Percentiles rank a stretch among this genome's conserved stretches.
Conservation (phyloP, 1,140 invertebrate genomes). For the Caenorhabditis remanei region DNA sequence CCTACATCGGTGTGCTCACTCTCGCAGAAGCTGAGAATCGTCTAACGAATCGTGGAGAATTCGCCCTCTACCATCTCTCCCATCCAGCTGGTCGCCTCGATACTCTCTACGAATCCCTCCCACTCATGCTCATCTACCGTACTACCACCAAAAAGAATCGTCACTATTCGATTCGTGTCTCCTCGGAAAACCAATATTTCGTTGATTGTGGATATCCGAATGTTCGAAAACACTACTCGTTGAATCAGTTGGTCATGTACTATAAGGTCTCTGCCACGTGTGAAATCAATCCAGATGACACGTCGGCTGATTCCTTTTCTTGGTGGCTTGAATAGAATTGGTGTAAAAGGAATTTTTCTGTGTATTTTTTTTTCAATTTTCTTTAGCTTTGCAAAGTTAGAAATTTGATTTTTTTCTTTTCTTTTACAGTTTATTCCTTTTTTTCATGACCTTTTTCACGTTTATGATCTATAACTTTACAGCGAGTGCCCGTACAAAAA, state of each 20-base stretch:
- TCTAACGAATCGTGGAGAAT: constrained; percentile 22
- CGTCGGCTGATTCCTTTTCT: constrained; percentile 26
- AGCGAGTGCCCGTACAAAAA: no score
- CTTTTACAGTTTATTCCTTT: no score
- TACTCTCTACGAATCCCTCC: not conserved
- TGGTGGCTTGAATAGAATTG: constrained; percentile 34
- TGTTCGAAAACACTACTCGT: constrained; percentile 39
- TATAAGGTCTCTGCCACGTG: constrained; percentile 30
- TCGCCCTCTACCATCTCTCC: constrained; percentile 31
- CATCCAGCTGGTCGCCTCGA: not conserved
- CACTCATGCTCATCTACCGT: constrained; percentile 42
- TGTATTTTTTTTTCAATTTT: no score
- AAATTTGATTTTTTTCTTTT: no score
- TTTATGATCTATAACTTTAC: no score
- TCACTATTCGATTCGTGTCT: constrained; percentile 37
- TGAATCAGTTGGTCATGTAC: constrained; percentile 41
- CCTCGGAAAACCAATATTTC: constrained; percentile 1
- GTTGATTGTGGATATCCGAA: constrained; percentile 47
- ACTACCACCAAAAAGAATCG: constrained; percentile 42
- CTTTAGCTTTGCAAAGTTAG: no score
- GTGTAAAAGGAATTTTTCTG: no score
- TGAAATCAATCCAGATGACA: constrained; percentile 51
- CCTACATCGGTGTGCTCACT: constrained; percentile 26
- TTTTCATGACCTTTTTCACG: no score
- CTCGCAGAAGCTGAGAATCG: constrained; percentile 6